phyloP scores from a whole-genome alignment of 2,113 vertebrate genomes.

The Psammodynastes pulverulentus region DNA sequence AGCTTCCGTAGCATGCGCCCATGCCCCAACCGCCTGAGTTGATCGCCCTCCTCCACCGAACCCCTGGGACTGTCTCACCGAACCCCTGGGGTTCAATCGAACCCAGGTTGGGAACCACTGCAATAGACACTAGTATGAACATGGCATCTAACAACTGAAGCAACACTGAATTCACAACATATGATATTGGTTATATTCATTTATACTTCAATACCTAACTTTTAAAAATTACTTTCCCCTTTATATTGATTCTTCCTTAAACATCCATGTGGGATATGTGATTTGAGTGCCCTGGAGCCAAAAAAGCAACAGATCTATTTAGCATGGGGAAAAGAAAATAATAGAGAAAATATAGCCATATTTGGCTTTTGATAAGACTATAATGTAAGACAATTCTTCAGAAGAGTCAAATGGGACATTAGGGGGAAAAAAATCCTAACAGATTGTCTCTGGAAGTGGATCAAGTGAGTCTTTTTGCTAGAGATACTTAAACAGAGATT shows the following conservation, averaged over 20 bases:
- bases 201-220: not conserved
- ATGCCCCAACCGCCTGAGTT: too few relatives aligned
- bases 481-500: not conserved
- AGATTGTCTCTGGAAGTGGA: not conserved
- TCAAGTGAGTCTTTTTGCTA: not conserved
- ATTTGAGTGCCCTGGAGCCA: not conserved
- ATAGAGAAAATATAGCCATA: not conserved
- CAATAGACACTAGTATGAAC: not conserved
- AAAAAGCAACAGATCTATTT: not conserved
- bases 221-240: not conserved
- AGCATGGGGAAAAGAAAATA: not conserved
- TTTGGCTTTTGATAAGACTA: not conserved
- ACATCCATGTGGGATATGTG: not conserved
- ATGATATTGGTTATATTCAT: not conserved
- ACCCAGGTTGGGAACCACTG: too few relatives aligned
- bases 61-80: too few relatives aligned
- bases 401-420: not conserved
- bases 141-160: not conserved
- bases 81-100: too few relatives aligned
- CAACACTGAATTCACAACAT: not conserved
- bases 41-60: too few relatives aligned
- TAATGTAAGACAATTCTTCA: not conserved
- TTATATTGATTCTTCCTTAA: not conserved
- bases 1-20: too few relatives aligned
- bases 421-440: not conserved